Base-by-base conservation (phyloP, 1,140 invertebrate species). In the Pseudomyrmex gracilis region DNA sequence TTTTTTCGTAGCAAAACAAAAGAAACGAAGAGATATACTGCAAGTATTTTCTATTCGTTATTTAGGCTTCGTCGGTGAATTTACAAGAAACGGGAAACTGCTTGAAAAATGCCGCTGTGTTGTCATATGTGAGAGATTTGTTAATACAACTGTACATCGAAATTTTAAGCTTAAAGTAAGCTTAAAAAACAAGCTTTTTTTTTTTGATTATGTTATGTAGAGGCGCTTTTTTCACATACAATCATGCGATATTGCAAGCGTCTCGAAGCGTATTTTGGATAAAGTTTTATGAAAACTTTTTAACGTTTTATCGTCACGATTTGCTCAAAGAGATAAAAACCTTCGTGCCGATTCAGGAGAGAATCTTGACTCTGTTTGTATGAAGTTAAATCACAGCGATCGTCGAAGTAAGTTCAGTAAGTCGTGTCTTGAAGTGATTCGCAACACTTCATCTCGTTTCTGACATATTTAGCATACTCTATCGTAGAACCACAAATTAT, bases 161-260 rank as follows among this genome's bases (percentile, higher is more conserved):
- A 34, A 34, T 34, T 34, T 34, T 34, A 34, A 34, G 34, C 34
- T 34, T 34, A 34, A 34, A 34, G 5, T 34, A 34, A 34, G 34
- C 34, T 80, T n/a, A 60, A 58, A 58, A 58, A 22, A 80, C 66
- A 47, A 70, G 43, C 22, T 17, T 80, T 80, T 80, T 34, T 5
- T 34, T 80, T 80, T 80, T 80, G 76, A 80, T 80, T 80, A 80
- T 70, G 22, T 70, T 58, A 55, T 49, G 34, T 53, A 43, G 45
- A 71, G 76, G 71, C 76, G 61, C 34, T 22, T 13, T 22, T 13
- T 15, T 53, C 24, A 15, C 22, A 55, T 55, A 34, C 34, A 43
- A 55, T 34, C 49, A 15, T 49, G 34, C 49, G 49, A 70, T 70
- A 34, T 49, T 43, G 8, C 13, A 53, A 71, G 24, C 66, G 66